phyloP scores from a whole-genome alignment of 2,888 invertebrate species.

The Criorhina ranunculi region DNA sequence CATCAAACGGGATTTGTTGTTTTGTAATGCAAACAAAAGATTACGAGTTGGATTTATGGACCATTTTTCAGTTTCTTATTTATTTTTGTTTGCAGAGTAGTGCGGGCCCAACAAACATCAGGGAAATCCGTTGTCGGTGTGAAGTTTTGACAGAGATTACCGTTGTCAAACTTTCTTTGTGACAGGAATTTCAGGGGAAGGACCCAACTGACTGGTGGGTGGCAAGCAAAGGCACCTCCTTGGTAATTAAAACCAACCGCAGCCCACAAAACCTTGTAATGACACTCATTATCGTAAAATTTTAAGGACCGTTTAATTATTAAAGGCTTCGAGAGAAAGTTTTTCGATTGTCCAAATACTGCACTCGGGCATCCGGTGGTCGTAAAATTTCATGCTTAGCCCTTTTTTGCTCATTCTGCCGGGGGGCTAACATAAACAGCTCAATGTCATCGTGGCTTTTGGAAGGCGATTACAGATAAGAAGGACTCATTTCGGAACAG shows the following conservation, averaged over 20 bases:
- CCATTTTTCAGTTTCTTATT: constrained; percentile 5
- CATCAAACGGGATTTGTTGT: constrained; percentile 65
- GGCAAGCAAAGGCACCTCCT: constrained; percentile 24
- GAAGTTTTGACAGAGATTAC: constrained; percentile 60
- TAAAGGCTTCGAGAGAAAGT: constrained; percentile 54
- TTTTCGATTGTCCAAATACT: constrained; percentile 66
- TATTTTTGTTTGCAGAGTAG: neutral
- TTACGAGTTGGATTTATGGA: constrained; percentile 70
- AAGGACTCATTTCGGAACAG: constrained; percentile 62
- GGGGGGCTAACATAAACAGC: constrained; percentile 9
- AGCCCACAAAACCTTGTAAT: constrained; percentile 64
- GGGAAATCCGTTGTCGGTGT: constrained; percentile 12
- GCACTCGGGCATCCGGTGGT: constrained; percentile 62
- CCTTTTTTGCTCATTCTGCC: constrained; percentile 22
- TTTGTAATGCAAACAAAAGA: constrained; percentile 66
- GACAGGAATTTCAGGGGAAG: constrained; percentile 45
- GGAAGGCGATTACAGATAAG: constrained; percentile 66
- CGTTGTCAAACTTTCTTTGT: constrained; percentile 38
- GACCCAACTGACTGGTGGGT: neutral
- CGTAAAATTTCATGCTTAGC: constrained; percentile 69
- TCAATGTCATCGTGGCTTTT: constrained; percentile 43
- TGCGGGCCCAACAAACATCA: no score
- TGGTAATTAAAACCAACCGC: constrained; percentile 67
- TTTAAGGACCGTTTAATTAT: constrained; percentile 74
- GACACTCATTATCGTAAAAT: constrained; percentile 73